Conservation (phyloP, 1,140 invertebrate species). For the Caenorhabditis briggsae region DNA sequence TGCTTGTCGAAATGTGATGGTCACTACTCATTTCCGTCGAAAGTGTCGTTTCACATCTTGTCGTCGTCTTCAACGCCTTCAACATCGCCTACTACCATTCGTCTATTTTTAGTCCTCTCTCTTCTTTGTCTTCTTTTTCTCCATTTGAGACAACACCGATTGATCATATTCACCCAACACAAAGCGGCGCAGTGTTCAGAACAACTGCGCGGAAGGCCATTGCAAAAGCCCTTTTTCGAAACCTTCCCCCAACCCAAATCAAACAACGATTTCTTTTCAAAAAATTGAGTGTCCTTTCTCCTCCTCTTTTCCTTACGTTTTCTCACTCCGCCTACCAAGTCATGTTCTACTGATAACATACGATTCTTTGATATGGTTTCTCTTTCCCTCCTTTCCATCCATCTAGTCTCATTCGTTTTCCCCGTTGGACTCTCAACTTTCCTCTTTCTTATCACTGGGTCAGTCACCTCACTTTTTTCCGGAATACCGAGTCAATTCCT, state of each 20-base stretch:
- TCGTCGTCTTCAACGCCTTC: slow-evolving; percentile 2
- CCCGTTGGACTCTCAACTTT: slow-evolving; percentile 29
- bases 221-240: slow-evolving; percentile 20
- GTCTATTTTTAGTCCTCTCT: slow-evolving; percentile 35
- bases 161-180: slow-evolving; percentile 55
- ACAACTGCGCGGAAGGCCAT: not conserved
- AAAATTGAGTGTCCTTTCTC: not conserved
- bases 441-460: slow-evolving; percentile 34
- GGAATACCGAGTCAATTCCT: slow-evolving; percentile 42
- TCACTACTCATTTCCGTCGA: slow-evolving; percentile 25
- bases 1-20: slow-evolving; percentile 7
- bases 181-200: slow-evolving; percentile 40
- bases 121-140: not conserved
- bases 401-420: slow-evolving; percentile 29
- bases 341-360: slow-evolving; percentile 53
- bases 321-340: slow-evolving; percentile 42
- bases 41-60: slow-evolving; percentile 44
- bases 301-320: not conserved
- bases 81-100: slow-evolving; percentile 5
- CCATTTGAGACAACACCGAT: slow-evolving; percentile 25
- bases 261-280: slow-evolving; percentile 6
- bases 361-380: slow-evolving; percentile 52
- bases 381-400: not conserved
- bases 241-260: slow-evolving; percentile 26
- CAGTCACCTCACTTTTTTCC: slow-evolving; percentile 33